Conservation (phyloP, 2,888 invertebrate species). For the Dryomyza anilis region DNA sequence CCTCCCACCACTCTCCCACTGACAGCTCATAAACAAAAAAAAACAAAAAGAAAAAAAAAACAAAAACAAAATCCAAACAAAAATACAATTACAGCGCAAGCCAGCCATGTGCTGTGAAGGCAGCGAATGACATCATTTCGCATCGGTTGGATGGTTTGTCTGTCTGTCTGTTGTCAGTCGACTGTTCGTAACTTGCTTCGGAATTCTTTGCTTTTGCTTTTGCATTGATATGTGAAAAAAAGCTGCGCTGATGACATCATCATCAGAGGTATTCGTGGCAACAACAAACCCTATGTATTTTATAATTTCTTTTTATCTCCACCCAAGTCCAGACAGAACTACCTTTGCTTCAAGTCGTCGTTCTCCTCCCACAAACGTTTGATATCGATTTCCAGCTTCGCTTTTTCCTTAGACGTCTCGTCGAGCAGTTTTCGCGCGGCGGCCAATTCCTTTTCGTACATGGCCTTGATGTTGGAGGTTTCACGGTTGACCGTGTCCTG, state of each 20-base stretch:
- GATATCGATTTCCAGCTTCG: conserved; percentile 90
- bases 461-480: conserved; percentile 84
- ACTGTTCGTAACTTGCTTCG: background rate
- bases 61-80: background rate
- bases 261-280: background rate
- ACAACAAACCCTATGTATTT: too few species aligned
- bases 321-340: too few species aligned
- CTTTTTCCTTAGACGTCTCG: conserved; percentile 90
- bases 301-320: too few species aligned
- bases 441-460: conserved; percentile 91
- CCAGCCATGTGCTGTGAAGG: background rate
- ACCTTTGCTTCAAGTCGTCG: conserved; percentile 80
- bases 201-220: background rate
- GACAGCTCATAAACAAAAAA: background rate
- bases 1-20: too few species aligned
- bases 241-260: conserved; percentile 12
- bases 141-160: background rate
- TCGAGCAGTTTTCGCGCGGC: conserved; percentile 91
- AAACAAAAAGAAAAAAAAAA: background rate
- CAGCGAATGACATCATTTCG: conserved; percentile 11
- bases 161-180: background rate
- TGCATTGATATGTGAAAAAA: background rate
- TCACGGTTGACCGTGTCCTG: conserved; percentile 89
- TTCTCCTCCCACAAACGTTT: conserved; percentile 86
- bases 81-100: background rate